Base-by-base conservation (phyloP, 1,140 invertebrate species). In the Archivesica marissinica region DNA sequence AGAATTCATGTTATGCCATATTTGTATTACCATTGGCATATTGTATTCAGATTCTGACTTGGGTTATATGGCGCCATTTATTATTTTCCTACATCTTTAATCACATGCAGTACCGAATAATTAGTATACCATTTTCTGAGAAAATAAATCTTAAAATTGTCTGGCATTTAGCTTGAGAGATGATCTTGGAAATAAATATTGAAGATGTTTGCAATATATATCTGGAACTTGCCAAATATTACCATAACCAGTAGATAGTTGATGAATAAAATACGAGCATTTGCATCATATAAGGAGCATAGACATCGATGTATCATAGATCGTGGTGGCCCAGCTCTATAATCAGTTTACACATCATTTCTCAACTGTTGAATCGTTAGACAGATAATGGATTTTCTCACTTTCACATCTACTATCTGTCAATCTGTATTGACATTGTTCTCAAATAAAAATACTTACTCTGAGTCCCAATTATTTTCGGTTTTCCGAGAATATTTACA, bases 351-450 rank as follows among this genome's bases (percentile, higher is more conserved):
- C 41, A 30, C 28, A 50, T 72, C 68, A 72, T 72, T 72, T 47
- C 68, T 72, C 68, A 72, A 50, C 41, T 44, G 41, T 72, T 47
- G 59, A 41, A 50, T 72, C 15, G 23, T 13, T 50, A 25, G 41
- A 72, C 68, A 52, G 25, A 72, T 72, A 72, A 72, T 72, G 68
- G 68, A 47, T 72, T 72, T 72, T 72, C 68, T n/a, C 68, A 72
- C 68, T 50, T 33, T 33, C 13, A 23, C n/a, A 44, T 47, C 39
- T 44, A 47, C n/a, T 72, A 28, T 44, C 41, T 47, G 28, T 25
- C 41, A 47, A 38, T 20, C n/a, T 35, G 33, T 59, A 25, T 64
- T 64, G 59, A 64, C 59, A 64, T 64, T 35, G 38, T 25, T 13
- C 59, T 15, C 30, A n/a, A 35, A 64, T 64, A 20, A 64, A 35